Base-by-base conservation (phyloP, 1,140 invertebrate species). In the Sinella curviseta region DNA sequence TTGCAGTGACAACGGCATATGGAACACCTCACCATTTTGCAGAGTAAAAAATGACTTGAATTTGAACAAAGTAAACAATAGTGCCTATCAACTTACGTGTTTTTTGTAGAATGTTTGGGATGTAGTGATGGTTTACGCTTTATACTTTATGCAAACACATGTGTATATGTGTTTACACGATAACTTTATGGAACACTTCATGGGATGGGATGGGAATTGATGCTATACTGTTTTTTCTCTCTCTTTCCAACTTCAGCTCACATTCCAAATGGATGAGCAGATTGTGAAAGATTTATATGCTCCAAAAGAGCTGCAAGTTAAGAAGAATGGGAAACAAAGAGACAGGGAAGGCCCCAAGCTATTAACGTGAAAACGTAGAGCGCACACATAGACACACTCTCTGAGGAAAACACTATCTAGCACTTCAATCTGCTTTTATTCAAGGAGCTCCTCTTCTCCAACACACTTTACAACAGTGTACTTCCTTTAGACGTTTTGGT, bases 241-340 rank as follows among this genome's bases (percentile, higher is more conserved):
- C n/a, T 16, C 2, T 8, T 33, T 70, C 1, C 65, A 70, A 33
- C 31, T 12, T 8, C 14, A 31, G 31, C 26, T 33, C 26, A 24
- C 26, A 31, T 70, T 70, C 31, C 65, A 31, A 70, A 70, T 24
- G 65, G 65, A 33, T 30, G 26, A 70, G 31, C 65, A 70, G 65
- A 70, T 70, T 70, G 65, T 30, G 65, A 70, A 70, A 70, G 65
- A 70, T 70, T 70, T 70, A 70, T 70, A n/a, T 70, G 65, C 31
- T 60, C 55, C 8, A 60, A 60, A 60, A n/a, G n/a, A n/a, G n/a
- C n/a, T n/a, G n/a, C n/a, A n/a, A n/a, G n/a, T n/a, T n/a, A n/a
- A n/a, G 39, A 48, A 48, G 39, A 48, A 48, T 48, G 20, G 20
- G 24, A 70, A 70, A 70, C 31, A 33, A 14, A 30, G 12, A n/a